These are phyloP conservation scores for Paratilapia polleni DNA, from an alignment of 2,113 vertebrate species.

Conservation along the genomic window DNA sequence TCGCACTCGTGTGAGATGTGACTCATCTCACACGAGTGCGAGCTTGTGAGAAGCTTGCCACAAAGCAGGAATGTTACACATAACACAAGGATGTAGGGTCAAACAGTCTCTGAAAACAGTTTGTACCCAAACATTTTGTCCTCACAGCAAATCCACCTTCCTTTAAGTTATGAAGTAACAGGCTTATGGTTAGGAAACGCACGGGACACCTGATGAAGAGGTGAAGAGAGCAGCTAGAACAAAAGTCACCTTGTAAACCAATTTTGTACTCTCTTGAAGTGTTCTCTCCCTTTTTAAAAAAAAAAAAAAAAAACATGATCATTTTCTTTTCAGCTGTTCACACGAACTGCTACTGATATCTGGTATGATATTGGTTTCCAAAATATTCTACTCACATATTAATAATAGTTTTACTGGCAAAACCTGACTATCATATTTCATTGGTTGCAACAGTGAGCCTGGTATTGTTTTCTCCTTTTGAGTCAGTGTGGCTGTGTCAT, in stretches of 20 bases:
- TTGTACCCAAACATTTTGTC: slow-evolving; percentile 73
- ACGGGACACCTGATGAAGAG: not conserved
- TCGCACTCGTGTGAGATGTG: slow-evolving; percentile 76
- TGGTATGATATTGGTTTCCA: not conserved
- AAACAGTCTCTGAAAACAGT: slow-evolving; percentile 55
- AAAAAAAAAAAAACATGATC: not conserved
- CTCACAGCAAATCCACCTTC: slow-evolving; percentile 27
- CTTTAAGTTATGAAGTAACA: not conserved
- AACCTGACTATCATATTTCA: slow-evolving; percentile 1
- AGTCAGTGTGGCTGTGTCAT: not conserved
- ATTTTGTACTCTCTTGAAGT: not conserved
- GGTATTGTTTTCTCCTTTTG: not conserved
- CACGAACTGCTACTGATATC: not conserved
- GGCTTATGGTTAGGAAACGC: not conserved
- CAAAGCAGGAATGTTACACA: slow-evolving; percentile 67
- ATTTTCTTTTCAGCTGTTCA: not conserved
- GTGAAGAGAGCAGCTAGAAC: not conserved
- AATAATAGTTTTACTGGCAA: not conserved
- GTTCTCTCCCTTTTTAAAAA: no score
- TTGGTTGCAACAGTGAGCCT: no score
- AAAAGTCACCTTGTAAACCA: not conserved
- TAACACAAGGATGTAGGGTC: slow-evolving; percentile 22
- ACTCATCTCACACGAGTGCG: slow-evolving; percentile 55
- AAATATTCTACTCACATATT: not conserved
- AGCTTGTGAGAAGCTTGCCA: slow-evolving; percentile 55